These are phyloP conservation scores for Ondatra zibethicus DNA, from an alignment of 2,113 vertebrate genomes.

Conservation along the genomic window DNA sequence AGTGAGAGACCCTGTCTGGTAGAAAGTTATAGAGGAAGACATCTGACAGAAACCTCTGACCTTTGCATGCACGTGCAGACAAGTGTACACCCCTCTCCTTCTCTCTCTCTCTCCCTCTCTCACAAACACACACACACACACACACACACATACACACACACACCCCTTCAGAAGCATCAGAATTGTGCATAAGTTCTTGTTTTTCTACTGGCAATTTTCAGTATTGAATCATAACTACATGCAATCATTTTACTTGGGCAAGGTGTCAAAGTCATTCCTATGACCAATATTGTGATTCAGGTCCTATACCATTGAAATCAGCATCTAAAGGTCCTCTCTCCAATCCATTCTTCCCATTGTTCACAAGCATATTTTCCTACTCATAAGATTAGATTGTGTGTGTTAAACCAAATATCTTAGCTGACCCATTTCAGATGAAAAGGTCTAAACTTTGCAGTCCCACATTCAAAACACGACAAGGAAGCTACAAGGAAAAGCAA, in stretches of 20 bases:
- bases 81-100: neutral
- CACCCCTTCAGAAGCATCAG: conserved; percentile 26
- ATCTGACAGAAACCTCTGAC: neutral
- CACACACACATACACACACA: neutral
- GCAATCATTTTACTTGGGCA: neutral
- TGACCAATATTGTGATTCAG: neutral
- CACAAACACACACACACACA: neutral
- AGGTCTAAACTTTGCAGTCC: neutral
- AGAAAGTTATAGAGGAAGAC: too few relatives aligned
- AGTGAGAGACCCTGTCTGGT: neutral
- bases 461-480: neutral
- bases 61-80: neutral
- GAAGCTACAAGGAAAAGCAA: too few relatives aligned
- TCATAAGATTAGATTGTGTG: neutral
- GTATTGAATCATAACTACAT: neutral
- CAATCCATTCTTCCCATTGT: neutral
- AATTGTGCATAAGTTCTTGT: neutral
- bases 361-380: neutral
- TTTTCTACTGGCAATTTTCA: neutral
- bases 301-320: neutral
- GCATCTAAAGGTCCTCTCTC: neutral
- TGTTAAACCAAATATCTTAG: conserved; percentile 11
- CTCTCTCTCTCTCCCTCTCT: neutral
- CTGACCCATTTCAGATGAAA: neutral
- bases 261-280: neutral